Conservation (phyloP, 2,888 invertebrate species). For the Choristoneura rosaceana region DNA sequence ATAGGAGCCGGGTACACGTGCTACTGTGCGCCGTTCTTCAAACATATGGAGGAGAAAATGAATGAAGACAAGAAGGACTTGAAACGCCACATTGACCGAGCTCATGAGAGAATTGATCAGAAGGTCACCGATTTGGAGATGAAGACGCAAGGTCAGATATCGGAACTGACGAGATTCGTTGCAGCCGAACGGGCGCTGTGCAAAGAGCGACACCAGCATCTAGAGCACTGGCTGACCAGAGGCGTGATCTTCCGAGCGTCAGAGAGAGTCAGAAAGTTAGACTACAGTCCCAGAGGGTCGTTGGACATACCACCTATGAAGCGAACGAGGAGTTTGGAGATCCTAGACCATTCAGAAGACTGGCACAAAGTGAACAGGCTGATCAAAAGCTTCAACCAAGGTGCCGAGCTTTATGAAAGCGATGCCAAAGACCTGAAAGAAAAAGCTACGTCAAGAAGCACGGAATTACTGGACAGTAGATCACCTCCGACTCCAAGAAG, state of each 20-base stretch:
- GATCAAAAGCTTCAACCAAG: conserved; percentile 72
- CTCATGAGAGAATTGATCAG: conserved; percentile 92
- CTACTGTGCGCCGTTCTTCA: conserved; percentile 96
- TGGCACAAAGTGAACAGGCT: conserved; percentile 76
- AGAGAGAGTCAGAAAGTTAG: conserved; percentile 76
- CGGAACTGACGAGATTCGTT: conserved; percentile 88
- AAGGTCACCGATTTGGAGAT: conserved; percentile 92
- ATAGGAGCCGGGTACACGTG: conserved; percentile 97
- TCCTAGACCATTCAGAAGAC: conserved; percentile 84
- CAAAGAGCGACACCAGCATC: conserved; percentile 87
- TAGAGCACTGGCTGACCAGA: conserved; percentile 89
- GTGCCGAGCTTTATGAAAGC: conserved; percentile 68
- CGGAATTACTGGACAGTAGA: conserved; percentile 74
- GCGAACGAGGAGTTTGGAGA: conserved; percentile 89
- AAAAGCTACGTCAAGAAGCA: conserved; percentile 81
- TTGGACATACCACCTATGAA: conserved; percentile 86
- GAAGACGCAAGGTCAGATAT: conserved; percentile 89
- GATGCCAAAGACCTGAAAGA: conserved; percentile 76
- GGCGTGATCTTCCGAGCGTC: conserved; percentile 87
- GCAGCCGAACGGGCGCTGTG: conserved; percentile 87
- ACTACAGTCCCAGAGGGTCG: conserved; percentile 82
- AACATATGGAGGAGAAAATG: conserved; percentile 93
- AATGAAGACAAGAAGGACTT: conserved; percentile 92
- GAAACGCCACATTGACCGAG: conserved; percentile 91
- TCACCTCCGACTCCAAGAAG: conserved; percentile 68